Base-by-base conservation (phyloP, 2,888 invertebrate species). In the Girardia tigrina region DNA sequence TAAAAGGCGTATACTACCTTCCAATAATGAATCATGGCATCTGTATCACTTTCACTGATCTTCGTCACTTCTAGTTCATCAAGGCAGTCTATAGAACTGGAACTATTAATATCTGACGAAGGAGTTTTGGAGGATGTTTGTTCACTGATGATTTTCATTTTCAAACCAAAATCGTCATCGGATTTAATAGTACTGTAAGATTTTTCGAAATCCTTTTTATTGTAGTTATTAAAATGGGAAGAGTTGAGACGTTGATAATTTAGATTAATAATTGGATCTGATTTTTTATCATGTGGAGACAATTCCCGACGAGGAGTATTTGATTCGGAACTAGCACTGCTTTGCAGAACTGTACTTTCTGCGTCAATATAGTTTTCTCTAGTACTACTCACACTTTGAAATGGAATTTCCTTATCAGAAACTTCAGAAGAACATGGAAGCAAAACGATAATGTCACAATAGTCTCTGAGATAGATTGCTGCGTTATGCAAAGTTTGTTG, bases 11-110 rank as follows among this genome's bases (percentile, higher is more conserved):
- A 36, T 36, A 36, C 36, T 36, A 56, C 56, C 56, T 56, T 56
- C 56, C 56, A 56, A 23, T 56, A 56, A 16, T 56, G 56, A n/a
- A 56, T 56, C 56, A 56, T 56, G n/a, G 76, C 76, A 76, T 76
- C 76, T 14, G 76, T 76, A 26, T 76, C 76, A 75, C 73, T 75
- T 56, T 74, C 76, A 14, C 56, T 75, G 26, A 75, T 74, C 56
- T 42, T 42, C 1, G 74, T 70, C 27, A 69, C 69, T 70, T 76
- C 76, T 75, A 76, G 29, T 56, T 76, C 76, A 27, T 75, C 75
- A 20, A 76, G 76, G n/a, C 73, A 42, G 29, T 76, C 76, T 2
- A 75, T 74, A 27, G 76, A 76, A 71, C 75, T 75, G 6, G 70
- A 70, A 56, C 56, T 56, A 56, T 56, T 56, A n/a, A 56, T 56